Evolutionary conservation across 2,797 vertebrate species (phyloP), one percentile per base, ranked within the genome.

Genomic region (Pangasius sanitwongsei): DNA sequence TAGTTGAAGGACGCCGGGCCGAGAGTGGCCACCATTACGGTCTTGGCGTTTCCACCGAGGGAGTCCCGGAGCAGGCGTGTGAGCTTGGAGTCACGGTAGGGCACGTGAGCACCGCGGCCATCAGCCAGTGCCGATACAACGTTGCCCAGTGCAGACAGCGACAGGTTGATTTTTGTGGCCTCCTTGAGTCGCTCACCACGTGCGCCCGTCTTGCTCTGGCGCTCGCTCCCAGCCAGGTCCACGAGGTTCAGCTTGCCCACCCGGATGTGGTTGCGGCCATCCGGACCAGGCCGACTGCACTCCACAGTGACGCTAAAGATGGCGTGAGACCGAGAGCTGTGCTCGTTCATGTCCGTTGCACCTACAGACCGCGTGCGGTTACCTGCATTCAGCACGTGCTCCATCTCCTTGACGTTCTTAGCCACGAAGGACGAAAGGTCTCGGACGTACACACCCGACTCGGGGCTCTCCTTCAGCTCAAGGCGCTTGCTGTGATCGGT

Each of bases 121-220:
- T 99, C 98, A 0, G 98, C 98, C 34, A 99, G 94, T 0, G 98
- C 97, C 0, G 98, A 99, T 89, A 99, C 99, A 72, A 99, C 98
- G 0, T 99, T 99, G 87, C 98, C 98, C 93, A 99, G 91, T 0
- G 98, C 98, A 0, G 98, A 99, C 72, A 99, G 96, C 0, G 98
- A 99, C 18, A 99, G 97, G 94, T 99, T 99, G 94, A 99, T 99
- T 94, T 99, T 99, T 83, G 98, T 98, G 0, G 98, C 98, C 86
- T 99, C 98, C 89, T 98, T 99, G 59, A 98, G 96, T 53, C 98
- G 97, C 87, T 99, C 97, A 0, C 98, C 98, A 0, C 95, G 97
- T 65, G 96, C 94, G 0, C 97, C 97, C 0, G 96, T 97, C 87
- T 99, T 99, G 93, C 96, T 97, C 94, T 99, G 98, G 69, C 98